Conservation (phyloP, 2,797 vertebrate species). For the Onychomys leucogaster region DNA sequence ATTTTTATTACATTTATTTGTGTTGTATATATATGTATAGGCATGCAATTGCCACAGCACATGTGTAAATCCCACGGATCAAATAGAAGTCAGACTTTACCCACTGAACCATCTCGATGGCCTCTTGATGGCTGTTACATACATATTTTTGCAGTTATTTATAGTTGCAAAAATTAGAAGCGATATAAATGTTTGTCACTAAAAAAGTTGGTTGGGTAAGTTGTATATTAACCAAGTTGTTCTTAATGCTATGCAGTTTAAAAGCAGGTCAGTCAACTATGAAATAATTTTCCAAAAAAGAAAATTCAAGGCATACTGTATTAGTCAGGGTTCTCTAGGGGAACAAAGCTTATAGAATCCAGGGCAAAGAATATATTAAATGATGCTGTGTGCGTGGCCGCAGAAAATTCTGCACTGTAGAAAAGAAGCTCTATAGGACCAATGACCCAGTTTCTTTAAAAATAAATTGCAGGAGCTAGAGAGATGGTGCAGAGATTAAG, state of each 20-base stretch:
- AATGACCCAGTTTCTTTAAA: conserved; percentile 43
- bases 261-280: not conserved
- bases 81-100: not conserved
- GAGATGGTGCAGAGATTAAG: not conserved
- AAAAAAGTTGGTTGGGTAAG: conserved; percentile 51
- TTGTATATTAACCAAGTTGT: not conserved
- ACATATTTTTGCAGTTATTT: conserved; percentile 25
- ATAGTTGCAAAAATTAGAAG: conserved; percentile 2
- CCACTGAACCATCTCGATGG: not conserved
- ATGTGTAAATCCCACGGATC: not conserved
- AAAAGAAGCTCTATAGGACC: not conserved
- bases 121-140: not conserved
- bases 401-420: not conserved
- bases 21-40: not conserved
- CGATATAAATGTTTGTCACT: not conserved
- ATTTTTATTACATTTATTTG: not conserved
- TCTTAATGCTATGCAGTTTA: conserved; percentile 27
- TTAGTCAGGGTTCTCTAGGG: not conserved
- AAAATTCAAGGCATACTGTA: not conserved
- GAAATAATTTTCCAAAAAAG: not conserved
- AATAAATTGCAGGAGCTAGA: not conserved
- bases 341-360: not conserved
- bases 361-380: not conserved
- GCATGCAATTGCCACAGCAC: not conserved
- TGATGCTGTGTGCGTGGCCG: not conserved